Evolutionary conservation across 2,113 vertebrate species (phyloP), one percentile per base, ranked within the genome.

Genomic region (Sturnus vulgaris): DNA sequence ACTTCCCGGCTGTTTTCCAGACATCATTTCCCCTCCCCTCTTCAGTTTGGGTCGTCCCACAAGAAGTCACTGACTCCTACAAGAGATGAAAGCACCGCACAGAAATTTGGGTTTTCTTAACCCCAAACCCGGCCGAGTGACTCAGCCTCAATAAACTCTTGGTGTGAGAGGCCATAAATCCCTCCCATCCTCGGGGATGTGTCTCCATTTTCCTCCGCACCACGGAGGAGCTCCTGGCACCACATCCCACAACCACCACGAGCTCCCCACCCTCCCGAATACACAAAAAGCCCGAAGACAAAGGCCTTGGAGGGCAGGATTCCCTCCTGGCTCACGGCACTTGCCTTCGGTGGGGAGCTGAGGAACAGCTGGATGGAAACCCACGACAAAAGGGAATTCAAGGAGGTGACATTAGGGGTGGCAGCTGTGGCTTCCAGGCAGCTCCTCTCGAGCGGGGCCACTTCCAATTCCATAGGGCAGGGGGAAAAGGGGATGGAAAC

Each of bases 361-460:
- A 93, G 92, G 82, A 82, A 70, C 80, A 96, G 96, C 94, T 96
- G 94, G 96, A 84, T 86, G 83, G 71, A 95, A 94, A 86, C 39
- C 76, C 83, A n/a, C 5, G 42, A 93, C 90, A 95, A 93, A 96
- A 68, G 88, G 82, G 56, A 91, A 84, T 56, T 68, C 31, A 7
- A n/a, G 97, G 85, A 5, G 2, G 72, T 71, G 89, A 86, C 66
- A 42, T 19, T 95, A 78, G 37, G 80, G 94, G 83, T 73, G 82
- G 96, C 95, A 96, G 96, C 97, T 94, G 71, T 27, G 11, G 90
- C 90, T 59, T 87, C 87, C 86, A 94, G 82, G 71, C 73, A 31
- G n/a, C 80, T 82, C 46, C 86, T 97, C 95, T 88, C 52, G 4
- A 88, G 73, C 16, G 69, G 96, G 88, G 60, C 92, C 94, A 88